Percentiles rank a stretch among this genome's conserved stretches.
phyloP scores from a whole-genome alignment of 2,888 invertebrate genomes.

The Pecten maximus region DNA sequence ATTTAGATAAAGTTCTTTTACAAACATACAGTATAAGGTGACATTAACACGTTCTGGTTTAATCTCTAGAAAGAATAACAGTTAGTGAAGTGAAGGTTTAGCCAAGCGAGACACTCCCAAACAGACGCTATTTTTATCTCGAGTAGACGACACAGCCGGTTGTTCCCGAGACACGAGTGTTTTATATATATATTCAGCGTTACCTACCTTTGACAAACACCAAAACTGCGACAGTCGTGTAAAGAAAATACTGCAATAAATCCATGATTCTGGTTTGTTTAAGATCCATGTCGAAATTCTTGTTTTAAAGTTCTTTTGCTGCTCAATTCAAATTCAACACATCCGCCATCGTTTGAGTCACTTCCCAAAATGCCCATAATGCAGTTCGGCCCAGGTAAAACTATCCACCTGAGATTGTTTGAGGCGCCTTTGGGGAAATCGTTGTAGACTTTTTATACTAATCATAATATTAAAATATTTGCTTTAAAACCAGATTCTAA shows the following conservation, averaged over 20 bases:
- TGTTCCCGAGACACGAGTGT: neutral
- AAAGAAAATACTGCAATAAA: neutral
- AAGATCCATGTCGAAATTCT: constrained; percentile 6
- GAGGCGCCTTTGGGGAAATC: neutral
- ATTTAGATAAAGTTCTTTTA: neutral
- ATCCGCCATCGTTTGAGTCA: constrained; percentile 33
- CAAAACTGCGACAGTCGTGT: neutral
- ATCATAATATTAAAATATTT: neutral
- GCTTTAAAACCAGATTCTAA: neutral
- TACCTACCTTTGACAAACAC: neutral
- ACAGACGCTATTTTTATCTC: constrained; percentile 24
- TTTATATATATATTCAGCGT: neutral
- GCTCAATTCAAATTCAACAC: constrained; percentile 33
- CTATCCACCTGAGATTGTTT: constrained; percentile 26
- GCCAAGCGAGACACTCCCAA: constrained; percentile 30
- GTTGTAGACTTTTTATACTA: neutral
- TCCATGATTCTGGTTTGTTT: neutral
- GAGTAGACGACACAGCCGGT: neutral
- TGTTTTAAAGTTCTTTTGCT: neutral
- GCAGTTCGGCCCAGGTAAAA: constrained; percentile 30
- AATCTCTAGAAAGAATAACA: neutral
- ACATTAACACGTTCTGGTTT: constrained; percentile 24
- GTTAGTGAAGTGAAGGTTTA: neutral
- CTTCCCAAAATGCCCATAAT: constrained; percentile 28
- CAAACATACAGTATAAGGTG: neutral